Conservation (phyloP, 2,797 vertebrate species). For the Gymnodraco acuticeps region DNA sequence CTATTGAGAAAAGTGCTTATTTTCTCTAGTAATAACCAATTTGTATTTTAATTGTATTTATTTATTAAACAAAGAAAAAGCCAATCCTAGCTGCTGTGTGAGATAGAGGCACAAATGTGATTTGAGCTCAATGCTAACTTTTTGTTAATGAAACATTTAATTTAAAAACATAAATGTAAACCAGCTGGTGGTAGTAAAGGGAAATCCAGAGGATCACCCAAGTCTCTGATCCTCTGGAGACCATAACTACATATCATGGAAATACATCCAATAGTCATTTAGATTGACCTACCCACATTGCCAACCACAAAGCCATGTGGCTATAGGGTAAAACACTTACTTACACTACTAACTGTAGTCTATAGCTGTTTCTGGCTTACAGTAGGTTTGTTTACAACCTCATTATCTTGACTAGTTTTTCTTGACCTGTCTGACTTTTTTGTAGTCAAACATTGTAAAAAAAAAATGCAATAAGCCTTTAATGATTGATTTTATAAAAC, state of each 20-base stretch:
- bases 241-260: too few relatives aligned
- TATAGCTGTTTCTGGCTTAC: background rate
- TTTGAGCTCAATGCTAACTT: background rate
- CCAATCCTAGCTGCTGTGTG: background rate
- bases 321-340: too few relatives aligned
- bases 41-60: background rate
- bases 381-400: background rate
- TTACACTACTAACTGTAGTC: too few relatives aligned
- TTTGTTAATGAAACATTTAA: background rate
- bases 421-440: background rate
- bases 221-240: too few relatives aligned
- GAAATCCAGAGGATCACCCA: too few relatives aligned
- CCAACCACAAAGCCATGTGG: too few relatives aligned
- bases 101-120: background rate
- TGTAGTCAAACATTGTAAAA: constrained; percentile 8
- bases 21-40: background rate
- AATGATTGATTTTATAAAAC: constrained; percentile 21
- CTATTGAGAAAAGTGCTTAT: background rate
- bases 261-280: too few relatives aligned
- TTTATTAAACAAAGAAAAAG: background rate
- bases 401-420: background rate
- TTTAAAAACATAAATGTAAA: background rate
- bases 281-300: too few relatives aligned
- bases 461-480: constrained; percentile 31
- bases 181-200: too few relatives aligned